These are phyloP conservation scores for Indicator maculatus DNA, from an alignment of 2,113 vertebrate species.

Conservation along the genomic window DNA sequence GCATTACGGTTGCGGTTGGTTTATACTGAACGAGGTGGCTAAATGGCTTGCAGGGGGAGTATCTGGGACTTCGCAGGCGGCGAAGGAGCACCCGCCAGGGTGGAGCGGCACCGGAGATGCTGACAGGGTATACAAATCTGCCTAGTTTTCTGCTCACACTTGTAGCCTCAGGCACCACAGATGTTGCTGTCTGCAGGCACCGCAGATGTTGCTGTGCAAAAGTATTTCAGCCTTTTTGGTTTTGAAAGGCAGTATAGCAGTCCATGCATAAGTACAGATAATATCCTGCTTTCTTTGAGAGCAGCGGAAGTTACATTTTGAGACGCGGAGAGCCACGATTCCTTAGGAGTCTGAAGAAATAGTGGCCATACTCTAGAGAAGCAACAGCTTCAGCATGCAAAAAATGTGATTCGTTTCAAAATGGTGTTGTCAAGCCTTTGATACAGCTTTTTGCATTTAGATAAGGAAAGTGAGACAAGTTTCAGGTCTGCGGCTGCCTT, in stretches of 20 bases:
- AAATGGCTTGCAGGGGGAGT: too few relatives aligned
- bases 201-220: background rate
- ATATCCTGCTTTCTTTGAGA: background rate
- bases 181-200: background rate
- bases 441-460: background rate
- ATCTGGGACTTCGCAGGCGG: background rate
- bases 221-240: background rate
- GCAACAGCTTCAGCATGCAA: background rate
- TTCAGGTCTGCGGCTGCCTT: background rate
- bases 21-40: background rate
- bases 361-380: background rate
- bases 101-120: background rate
- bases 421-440: background rate
- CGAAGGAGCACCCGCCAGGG: background rate
- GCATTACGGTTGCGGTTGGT: background rate
- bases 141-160: background rate
- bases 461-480: background rate
- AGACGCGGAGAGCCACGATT: background rate
- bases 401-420: background rate
- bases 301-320: background rate
- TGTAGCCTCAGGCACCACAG: background rate
- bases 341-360: background rate
- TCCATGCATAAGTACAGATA: background rate
- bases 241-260: background rate
- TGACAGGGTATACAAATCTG: background rate